These are phyloP conservation scores for Heliconius sara DNA, from an alignment of 2,888 invertebrate genomes.

Conservation along the genomic window DNA sequence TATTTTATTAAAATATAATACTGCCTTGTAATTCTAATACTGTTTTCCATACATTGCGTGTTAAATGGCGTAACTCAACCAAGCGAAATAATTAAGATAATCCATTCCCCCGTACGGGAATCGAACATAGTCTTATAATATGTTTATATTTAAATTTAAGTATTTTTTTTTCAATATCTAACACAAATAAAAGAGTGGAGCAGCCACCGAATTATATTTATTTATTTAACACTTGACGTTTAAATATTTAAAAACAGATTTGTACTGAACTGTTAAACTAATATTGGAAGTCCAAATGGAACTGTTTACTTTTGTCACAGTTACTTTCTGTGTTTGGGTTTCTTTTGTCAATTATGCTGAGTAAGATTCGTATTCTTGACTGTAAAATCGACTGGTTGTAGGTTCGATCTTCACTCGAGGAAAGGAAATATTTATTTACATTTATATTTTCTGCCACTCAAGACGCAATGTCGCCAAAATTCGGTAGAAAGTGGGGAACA, in stretches of 20 bases:
- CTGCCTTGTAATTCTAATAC: no score
- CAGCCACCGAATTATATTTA: conserved; percentile 8
- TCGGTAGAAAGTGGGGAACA: no score
- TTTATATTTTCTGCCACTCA: no score
- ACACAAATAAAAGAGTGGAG: background rate
- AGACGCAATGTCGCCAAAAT: no score
- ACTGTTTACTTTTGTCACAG: conserved; percentile 7
- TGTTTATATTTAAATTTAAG: background rate
- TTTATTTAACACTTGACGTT: background rate
- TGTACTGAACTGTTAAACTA: conserved; percentile 15
- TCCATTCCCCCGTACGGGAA: background rate
- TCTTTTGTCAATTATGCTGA: background rate
- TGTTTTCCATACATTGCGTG: no score
- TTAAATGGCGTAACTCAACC: no score
- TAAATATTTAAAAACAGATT: conserved; percentile 22
- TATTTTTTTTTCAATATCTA: background rate
- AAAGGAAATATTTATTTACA: no score
- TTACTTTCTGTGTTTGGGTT: background rate
- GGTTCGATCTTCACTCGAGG: no score
- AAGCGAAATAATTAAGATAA: background rate
- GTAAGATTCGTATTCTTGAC: background rate
- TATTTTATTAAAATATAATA: no score
- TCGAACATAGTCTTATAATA: background rate
- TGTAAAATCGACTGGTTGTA: no score
- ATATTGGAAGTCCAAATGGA: conserved; percentile 5